Evolutionary conservation across 2,888 invertebrate genomes (phyloP).

Genomic region (Bibio marci): DNA sequence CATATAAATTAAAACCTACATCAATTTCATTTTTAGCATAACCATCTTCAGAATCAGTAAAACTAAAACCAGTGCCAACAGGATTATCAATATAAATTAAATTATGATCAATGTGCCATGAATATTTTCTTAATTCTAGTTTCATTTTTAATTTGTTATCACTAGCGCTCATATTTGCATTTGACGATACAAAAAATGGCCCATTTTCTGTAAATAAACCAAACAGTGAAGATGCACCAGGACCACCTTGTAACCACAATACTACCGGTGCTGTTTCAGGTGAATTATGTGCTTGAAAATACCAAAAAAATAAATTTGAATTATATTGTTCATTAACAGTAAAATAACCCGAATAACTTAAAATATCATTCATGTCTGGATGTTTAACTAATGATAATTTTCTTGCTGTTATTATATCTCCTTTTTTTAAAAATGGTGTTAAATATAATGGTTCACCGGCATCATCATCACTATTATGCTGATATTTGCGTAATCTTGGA

Average conservation of each 20-base stretch:
- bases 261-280: constrained; percentile 47
- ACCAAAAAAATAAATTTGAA: constrained; percentile 86
- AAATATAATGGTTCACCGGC: constrained; percentile 48
- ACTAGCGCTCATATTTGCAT: constrained; percentile 15
- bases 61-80: constrained; percentile 84
- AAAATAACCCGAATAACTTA: constrained; percentile 64
- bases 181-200: constrained; percentile 40
- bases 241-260: constrained; percentile 67
- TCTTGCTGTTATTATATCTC: constrained; percentile 45
- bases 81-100: constrained; percentile 86
- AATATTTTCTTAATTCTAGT: constrained; percentile 42
- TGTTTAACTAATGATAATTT: constrained; percentile 33
- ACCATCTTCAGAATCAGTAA: constrained; percentile 57
- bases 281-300: constrained; percentile 55
- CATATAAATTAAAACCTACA: constrained; percentile 64
- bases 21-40: constrained; percentile 64
- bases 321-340: constrained; percentile 62
- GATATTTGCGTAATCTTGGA: constrained; percentile 19
- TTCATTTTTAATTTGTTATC: not conserved
- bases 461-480: constrained; percentile 18
- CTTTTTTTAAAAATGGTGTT: constrained; percentile 54
- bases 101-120: constrained; percentile 65
- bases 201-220: constrained; percentile 76
- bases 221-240: constrained; percentile 61
- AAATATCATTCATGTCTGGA: constrained; percentile 38